These are phyloP conservation scores for Sebastes vulpes DNA, from an alignment of 2,797 vertebrate species.

Conservation along the genomic window DNA sequence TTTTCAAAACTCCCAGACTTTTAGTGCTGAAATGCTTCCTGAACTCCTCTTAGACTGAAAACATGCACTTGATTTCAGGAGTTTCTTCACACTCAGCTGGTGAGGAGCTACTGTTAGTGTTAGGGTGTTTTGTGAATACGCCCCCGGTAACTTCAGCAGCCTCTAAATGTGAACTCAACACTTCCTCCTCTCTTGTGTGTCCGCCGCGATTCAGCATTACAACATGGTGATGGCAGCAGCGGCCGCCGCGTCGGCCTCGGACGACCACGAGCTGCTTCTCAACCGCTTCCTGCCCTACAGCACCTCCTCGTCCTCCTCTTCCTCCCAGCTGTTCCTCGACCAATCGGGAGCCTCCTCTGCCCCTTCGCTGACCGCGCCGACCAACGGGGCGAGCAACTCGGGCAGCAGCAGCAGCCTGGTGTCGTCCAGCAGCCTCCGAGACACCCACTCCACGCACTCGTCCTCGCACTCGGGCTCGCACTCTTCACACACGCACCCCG, in stretches of 20 bases:
- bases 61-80: neutral
- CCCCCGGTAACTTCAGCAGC: neutral
- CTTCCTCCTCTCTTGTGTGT: neutral
- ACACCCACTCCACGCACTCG: conserved; percentile 87
- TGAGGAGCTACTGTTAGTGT: neutral
- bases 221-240: conserved; percentile 96
- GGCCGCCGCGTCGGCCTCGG: conserved; percentile 91
- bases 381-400: conserved; percentile 89
- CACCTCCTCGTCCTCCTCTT: conserved; percentile 66
- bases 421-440: conserved; percentile 92
- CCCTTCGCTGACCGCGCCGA: conserved; percentile 79
- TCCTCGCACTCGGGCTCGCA: conserved; percentile 66
- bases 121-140: neutral
- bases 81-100: neutral
- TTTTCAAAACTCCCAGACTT: neutral
- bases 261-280: conserved; percentile 95
- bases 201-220: conserved; percentile 89
- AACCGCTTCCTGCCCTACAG: conserved; percentile 95
- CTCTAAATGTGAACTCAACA: neutral
- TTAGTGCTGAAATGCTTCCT: neutral
- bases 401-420: conserved; percentile 94
- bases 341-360: conserved; percentile 89
- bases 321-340: conserved; percentile 96
- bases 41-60: neutral
- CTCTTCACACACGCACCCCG: conserved; percentile 72